Conservation (phyloP, 1,140 invertebrate genomes). For the Vanessa tameamea region DNA sequence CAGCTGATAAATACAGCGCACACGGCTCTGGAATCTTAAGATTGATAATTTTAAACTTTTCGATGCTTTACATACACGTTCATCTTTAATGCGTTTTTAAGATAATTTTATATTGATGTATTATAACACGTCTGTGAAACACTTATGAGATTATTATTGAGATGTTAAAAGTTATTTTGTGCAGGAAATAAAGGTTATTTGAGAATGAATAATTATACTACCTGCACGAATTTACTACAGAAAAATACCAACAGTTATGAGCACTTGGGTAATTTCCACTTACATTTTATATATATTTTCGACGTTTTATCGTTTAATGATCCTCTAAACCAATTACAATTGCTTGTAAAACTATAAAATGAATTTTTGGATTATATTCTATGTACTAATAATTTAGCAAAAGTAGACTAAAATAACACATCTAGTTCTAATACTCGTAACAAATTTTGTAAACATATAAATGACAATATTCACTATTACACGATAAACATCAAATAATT, state of each 20-base stretch:
- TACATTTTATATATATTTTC: too few species aligned
- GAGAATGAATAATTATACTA: not conserved
- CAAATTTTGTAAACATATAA: not conserved
- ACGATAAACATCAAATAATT: not conserved
- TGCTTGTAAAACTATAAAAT: too few species aligned
- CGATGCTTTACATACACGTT: not conserved
- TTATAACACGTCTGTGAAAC: not conserved
- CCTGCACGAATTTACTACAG: not conserved
- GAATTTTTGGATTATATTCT: too few species aligned
- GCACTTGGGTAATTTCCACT: too few species aligned
- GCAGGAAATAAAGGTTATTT: not conserved
- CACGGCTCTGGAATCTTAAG: constrained; percentile 6
- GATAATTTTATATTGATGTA: not conserved
- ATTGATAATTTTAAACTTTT: constrained; percentile 25
- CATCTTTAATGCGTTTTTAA: constrained; percentile 12
- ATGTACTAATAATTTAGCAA: too few species aligned
- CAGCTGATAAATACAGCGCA: constrained; percentile 36
- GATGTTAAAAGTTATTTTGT: not conserved
- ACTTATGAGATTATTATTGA: not conserved
- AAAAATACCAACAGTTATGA: too few species aligned
- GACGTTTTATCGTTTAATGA: too few species aligned
- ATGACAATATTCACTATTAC: constrained; percentile 4
- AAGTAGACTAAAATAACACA: too few species aligned
- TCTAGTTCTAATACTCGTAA: too few species aligned
- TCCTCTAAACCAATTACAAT: too few species aligned